These are phyloP conservation scores for Baccha elongata DNA, from an alignment of 2,888 invertebrate genomes.

Conservation along the genomic window DNA sequence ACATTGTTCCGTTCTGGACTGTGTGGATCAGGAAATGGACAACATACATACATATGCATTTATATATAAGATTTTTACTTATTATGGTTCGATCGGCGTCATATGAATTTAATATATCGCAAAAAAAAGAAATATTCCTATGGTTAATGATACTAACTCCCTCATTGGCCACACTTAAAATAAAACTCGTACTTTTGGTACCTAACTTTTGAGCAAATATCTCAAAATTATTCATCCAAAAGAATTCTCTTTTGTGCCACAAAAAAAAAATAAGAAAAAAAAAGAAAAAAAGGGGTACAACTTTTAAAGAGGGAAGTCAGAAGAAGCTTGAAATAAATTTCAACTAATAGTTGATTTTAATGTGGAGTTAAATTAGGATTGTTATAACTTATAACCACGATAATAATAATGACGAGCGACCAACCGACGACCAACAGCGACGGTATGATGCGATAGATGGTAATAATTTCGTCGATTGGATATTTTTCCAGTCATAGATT, in stretches of 20 bases:
- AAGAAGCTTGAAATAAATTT: constrained; percentile 52
- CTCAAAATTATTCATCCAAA: constrained; percentile 24
- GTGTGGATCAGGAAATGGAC: no score
- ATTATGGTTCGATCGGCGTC: no score
- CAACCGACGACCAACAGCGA: constrained; percentile 24
- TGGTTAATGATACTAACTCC: no score
- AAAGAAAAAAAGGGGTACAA: not conserved
- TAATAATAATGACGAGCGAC: constrained; percentile 44
- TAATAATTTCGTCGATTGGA: constrained; percentile 38
- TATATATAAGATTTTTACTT: no score
- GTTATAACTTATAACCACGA: constrained; percentile 48
- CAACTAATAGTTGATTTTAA: constrained; percentile 60
- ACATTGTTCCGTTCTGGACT: no score
- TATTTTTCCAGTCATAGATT: constrained; percentile 18
- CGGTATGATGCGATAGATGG: constrained; percentile 19
- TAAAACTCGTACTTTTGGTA: constrained; percentile 30
- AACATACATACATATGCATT: no score
- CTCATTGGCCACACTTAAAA: not conserved
- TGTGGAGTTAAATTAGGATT: constrained; percentile 49
- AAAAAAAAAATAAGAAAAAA: constrained; percentile 6
- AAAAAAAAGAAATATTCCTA: no score
- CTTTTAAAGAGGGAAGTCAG: not conserved
- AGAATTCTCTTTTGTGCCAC: constrained; percentile 16
- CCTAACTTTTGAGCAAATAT: constrained; percentile 48
- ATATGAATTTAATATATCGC: no score